Evolutionary conservation across 1,140 invertebrate species (phyloP), one percentile per base, ranked within the genome.

Genomic region (Brachionus sp.): DNA sequence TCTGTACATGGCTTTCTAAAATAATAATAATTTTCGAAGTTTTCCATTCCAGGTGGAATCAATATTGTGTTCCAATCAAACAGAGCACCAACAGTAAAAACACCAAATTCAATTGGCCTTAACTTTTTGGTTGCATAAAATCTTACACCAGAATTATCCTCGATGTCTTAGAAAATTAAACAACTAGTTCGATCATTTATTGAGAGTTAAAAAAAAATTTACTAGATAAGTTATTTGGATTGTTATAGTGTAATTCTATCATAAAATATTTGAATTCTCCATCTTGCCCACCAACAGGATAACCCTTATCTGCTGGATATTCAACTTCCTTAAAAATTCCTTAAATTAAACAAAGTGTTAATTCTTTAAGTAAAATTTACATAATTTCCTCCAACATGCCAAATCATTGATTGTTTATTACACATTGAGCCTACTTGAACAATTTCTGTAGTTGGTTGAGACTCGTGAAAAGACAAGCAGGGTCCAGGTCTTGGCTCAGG

Each of bases 251-350:
- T 4, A 77, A 5, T 29, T 77, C 73, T 37, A 77, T 42, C 73
- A 77, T 77, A 53, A 77, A 77, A 77, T 77, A 77, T 77, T 53
- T 77, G 16, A 53, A 77, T 46, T 44, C 73, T 13, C 33, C 62
- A 77, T 77, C 73, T 37, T 37, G 12, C 4, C 73, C 73, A 35
- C 73, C 73, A 3, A 53, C 46, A 42, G 73, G 73, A 29, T 25
- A 53, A 5, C 73, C 73, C 25, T 46, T 77, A 19, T 77, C 46
- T 29, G 39, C 29, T 5, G 73, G 73, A 77, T 37, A 77, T 44
- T 77, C 39, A 4, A 77, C 16, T 42, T 77, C 73, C 73, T 77
- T 37, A 35, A 77, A 77, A 44, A 77, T 42, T n/a, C 5, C 19
- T 53, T 23, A 29, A 29, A n/a, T 37, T 23, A 70, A 16, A 9